Percentiles rank a stretch among this genome's conserved stretches.
Conservation (phyloP, 2,888 invertebrate species). For the Dolichomitus sp. region DNA sequence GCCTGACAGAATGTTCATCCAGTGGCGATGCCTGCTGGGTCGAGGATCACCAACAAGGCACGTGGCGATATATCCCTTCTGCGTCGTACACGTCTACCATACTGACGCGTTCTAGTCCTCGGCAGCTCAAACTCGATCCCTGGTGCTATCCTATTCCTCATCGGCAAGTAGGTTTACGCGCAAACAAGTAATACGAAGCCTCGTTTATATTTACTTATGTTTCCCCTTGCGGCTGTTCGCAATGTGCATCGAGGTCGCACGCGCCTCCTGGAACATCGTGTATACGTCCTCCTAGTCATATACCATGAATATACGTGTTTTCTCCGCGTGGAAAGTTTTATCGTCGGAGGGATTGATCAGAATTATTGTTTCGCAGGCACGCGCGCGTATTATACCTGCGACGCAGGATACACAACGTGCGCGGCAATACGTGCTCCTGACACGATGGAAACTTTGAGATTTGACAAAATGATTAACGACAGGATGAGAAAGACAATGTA, state of each 20-base stretch:
- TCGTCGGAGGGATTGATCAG: neutral
- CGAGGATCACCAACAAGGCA: constrained; percentile 10
- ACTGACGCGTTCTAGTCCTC: constrained; percentile 9
- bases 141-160: constrained; percentile 15
- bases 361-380: constrained; percentile 2
- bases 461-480: constrained; percentile 8
- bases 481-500: constrained; percentile 12
- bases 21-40: neutral
- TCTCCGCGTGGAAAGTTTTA: neutral
- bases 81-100: constrained; percentile 12
- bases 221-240: constrained; percentile 8
- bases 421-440: neutral
- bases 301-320: constrained; percentile 4
- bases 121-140: constrained; percentile 11
- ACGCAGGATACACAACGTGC: constrained; percentile 5
- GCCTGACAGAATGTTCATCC: constrained; percentile 1
- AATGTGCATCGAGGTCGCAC: constrained; percentile 19
- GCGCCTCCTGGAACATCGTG: constrained; percentile 5
- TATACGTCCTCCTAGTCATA: constrained; percentile 3
- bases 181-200: constrained; percentile 33
- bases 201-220: constrained; percentile 28
- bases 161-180: constrained; percentile 36
- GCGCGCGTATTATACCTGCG: neutral
- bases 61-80: constrained; percentile 33
- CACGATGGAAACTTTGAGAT: constrained; percentile 11